Percentiles rank a stretch among this genome's conserved stretches.
Conservation (phyloP, 2,888 invertebrate species). For the Parelbella ahira region DNA sequence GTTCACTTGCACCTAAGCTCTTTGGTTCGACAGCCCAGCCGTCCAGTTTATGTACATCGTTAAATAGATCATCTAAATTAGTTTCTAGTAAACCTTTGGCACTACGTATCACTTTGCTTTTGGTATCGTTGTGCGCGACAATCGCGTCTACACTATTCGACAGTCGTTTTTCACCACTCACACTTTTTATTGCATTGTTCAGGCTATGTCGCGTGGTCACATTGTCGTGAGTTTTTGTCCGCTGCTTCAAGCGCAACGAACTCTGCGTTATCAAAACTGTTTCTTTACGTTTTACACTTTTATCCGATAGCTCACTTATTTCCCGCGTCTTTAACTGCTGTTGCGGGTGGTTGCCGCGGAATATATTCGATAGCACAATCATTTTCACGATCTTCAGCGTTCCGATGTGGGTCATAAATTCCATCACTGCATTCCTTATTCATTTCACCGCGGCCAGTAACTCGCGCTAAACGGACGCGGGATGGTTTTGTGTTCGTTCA, state of each 20-base stretch:
- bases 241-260: conserved; percentile 59
- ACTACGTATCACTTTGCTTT: conserved; percentile 76
- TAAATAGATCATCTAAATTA: conserved; percentile 73
- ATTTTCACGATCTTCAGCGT: conserved; percentile 75
- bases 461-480: conserved; percentile 40
- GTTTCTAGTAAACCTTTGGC: conserved; percentile 80
- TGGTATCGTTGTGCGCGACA: conserved; percentile 56
- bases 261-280: conserved; percentile 49
- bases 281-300: conserved; percentile 38
- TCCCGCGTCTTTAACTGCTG: conserved; percentile 51
- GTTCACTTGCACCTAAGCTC: conserved; percentile 70
- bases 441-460: conserved; percentile 48
- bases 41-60: conserved; percentile 56
- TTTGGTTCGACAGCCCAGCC: conserved; percentile 60
- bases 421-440: conserved; percentile 78
- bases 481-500: conserved; percentile 56
- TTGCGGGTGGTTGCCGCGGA: conserved; percentile 63
- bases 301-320: conserved; percentile 38
- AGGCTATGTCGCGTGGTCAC: conserved; percentile 37
- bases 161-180: conserved; percentile 57
- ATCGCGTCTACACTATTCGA: conserved; percentile 70
- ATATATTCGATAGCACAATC: conserved; percentile 74
- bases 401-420: conserved; percentile 68
- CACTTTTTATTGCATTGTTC: conserved; percentile 44
- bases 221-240: conserved; percentile 61